A percentile compares a stretch with the other conserved stretches of the same genome.
Conservation (phyloP, 2,888 invertebrate species). For the Lycia hirtaria region DNA sequence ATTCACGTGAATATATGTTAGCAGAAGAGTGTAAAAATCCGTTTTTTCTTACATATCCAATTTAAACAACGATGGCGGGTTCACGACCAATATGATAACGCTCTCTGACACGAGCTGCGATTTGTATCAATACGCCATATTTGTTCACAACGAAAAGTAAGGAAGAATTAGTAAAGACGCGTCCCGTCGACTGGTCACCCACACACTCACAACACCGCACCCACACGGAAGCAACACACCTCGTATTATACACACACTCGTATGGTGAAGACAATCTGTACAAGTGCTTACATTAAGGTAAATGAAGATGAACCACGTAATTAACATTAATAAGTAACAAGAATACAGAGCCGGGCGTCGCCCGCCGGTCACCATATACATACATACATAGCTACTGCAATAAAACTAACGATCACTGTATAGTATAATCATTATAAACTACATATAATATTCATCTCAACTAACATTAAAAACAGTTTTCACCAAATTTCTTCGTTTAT, state of each 20-base stretch:
- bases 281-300: conserved; percentile 57
- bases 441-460: conserved; percentile 61
- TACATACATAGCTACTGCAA: conserved; percentile 48
- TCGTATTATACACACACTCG: conserved; percentile 35
- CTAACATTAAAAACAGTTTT: conserved; percentile 76
- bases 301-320: conserved; percentile 30
- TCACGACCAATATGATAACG: too few relatives aligned
- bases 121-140: too few relatives aligned
- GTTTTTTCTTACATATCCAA: too few relatives aligned
- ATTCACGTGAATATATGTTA: background rate
- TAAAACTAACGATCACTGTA: conserved; percentile 67
- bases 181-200: background rate
- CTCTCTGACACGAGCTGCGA: too few relatives aligned
- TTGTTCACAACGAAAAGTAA: too few relatives aligned
- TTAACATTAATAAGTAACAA: conserved; percentile 37
- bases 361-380: conserved; percentile 28
- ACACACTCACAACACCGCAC: background rate
- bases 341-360: conserved; percentile 25
- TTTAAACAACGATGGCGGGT: too few relatives aligned
- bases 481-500: conserved; percentile 82
- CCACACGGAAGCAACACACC: conserved; percentile 52
- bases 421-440: conserved; percentile 55
- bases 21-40: background rate
- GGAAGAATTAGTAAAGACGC: too few relatives aligned
- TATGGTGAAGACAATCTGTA: conserved; percentile 41